Conservation (phyloP, 2,113 vertebrate genomes). For the Trogon melanurus region DNA sequence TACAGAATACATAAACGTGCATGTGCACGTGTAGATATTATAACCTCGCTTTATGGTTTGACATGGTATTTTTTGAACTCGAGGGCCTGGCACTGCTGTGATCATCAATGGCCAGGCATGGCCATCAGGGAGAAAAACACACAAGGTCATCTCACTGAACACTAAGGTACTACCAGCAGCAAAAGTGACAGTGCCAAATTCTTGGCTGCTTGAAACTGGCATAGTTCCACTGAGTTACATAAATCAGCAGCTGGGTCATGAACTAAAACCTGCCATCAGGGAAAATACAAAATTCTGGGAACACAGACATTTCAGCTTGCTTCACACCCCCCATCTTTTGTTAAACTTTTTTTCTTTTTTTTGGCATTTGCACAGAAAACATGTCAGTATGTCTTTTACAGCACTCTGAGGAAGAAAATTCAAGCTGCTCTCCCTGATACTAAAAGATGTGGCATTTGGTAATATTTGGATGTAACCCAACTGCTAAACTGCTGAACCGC, state of each 20-base stretch:
- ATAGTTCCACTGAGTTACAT: background rate
- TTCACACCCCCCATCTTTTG: constrained; percentile 22
- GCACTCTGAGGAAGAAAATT: constrained; percentile 17
- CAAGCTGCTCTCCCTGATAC: constrained; percentile 50
- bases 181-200: background rate
- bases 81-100: background rate
- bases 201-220: background rate
- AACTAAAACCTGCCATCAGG: background rate
- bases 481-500: constrained; percentile 30
- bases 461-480: constrained; percentile 58
- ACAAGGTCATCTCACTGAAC: background rate
- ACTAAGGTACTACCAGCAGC: background rate
- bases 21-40: too few relatives aligned
- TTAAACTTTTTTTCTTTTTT: background rate
- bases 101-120: background rate
- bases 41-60: background rate
- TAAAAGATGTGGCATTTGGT: constrained; percentile 62
- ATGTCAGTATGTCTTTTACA: constrained; percentile 25
- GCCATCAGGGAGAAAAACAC: background rate
- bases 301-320: constrained; percentile 32
- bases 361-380: constrained; percentile 42
- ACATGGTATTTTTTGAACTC: background rate
- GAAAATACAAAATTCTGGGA: background rate
- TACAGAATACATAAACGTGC: rapidly evolving
- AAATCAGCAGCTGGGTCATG: constrained; percentile 20